Evolutionary conservation across 2,113 vertebrate species (phyloP), one percentile per base, ranked within the genome.

Genomic region (Todiramphus saurophagus): DNA sequence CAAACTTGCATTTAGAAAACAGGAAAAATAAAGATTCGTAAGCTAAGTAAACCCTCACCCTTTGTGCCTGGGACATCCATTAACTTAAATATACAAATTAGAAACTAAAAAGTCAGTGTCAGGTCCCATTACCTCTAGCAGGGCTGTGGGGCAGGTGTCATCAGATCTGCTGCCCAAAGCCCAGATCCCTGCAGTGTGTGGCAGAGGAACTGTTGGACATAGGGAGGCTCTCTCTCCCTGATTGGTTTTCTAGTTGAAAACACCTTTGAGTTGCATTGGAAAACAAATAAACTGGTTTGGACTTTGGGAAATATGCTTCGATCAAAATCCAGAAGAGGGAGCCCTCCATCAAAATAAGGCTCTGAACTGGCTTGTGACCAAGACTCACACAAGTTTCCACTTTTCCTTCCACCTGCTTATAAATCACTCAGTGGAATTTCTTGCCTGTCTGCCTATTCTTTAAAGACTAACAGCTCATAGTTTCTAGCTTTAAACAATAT

Each of bases 281-380:
- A 37, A 60, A 51, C 63, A 77, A 77, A 31, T 8, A 46, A 85
- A 77, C 11, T 2, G 3, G 4, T 43, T 69, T 41, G 50, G 62
- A 64, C 33, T 81, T 43, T 0, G 41, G 80, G 77, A 95, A 81
- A 24, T 44, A 62, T 2, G 21, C 66, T 94, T 89, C 94, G 75
- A 55, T 80, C 60, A 69, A 81, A 87, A 73, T 85, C 97, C 97
- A 92, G 96, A 66, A 97, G 97, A 96, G 97, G 97, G 97, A 96
- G 96, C 96, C 53, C 96, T 97, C 72, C 79, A 91, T 96, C 89
- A 97, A 93, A 97, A 41, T 48, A 96, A 96, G 56, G 56, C 53
- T 67, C 35, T 63, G 24, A 55, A 51, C 67, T 95, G 87, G 93
- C 59, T 30, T 17, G 5, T 0, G 2, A 87, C 90, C 83, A 90